Conservation (phyloP, 2,797 vertebrate species). For the Pipistrellus nathusii region DNA sequence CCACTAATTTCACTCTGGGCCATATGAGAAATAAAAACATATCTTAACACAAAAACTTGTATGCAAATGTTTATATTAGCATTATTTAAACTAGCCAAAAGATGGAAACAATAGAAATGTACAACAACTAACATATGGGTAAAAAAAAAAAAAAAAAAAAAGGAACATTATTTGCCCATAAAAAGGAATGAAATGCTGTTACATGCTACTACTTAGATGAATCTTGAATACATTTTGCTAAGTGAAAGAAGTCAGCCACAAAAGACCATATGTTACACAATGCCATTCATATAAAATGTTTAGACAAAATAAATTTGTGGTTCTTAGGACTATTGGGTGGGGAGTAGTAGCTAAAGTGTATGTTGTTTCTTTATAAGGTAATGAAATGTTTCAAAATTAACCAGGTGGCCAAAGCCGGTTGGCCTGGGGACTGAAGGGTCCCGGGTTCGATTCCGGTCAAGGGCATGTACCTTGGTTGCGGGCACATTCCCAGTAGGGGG, state of each 20-base stretch:
- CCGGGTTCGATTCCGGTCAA: too few species aligned
- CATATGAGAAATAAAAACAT: conserved; percentile 14
- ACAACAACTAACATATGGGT: not conserved
- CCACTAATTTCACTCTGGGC: not conserved
- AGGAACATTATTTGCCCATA: conserved; percentile 21
- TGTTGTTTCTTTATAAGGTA: not conserved
- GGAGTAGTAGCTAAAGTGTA: not conserved
- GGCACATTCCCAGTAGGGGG: too few species aligned
- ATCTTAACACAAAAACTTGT: conserved; percentile 18
- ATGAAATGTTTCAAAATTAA: conserved; percentile 39
- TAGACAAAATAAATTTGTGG: not conserved
- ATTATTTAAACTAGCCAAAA: conserved; percentile 13
- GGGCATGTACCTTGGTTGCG: too few species aligned
- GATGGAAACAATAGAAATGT: conserved; percentile 12
- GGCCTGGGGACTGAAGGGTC: too few species aligned
- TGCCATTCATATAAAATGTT: conserved; percentile 27
- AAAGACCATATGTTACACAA: not conserved
- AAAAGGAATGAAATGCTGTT: conserved; percentile 7
- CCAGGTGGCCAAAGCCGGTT: not conserved
- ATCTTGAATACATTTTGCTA: conserved; percentile 13
- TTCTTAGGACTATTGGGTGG: not conserved
- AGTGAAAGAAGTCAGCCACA: not conserved
- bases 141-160: conserved; percentile 44
- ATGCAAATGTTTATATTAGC: not conserved
- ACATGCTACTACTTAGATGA: not conserved